These are phyloP conservation scores for Hephaestus fuliginosus DNA, from an alignment of 2,797 vertebrate species.

Conservation along the genomic window DNA sequence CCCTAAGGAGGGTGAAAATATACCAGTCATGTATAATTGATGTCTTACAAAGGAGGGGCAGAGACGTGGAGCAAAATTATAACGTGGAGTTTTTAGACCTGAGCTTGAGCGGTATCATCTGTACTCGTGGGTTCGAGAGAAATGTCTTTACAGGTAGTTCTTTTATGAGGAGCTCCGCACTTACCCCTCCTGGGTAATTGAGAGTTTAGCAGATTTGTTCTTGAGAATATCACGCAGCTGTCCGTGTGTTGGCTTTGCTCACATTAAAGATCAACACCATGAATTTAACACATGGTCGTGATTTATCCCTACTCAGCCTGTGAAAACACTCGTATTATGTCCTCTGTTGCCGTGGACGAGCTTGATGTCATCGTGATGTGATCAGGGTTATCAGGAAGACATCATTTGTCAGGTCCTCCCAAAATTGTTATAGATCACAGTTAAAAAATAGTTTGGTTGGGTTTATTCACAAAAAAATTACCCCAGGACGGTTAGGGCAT, in stretches of 20 bases:
- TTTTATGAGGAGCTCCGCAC: constrained; percentile 5
- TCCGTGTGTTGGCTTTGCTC: neutral
- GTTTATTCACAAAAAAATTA: neutral
- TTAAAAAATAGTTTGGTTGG: neutral
- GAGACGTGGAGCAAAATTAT: constrained; percentile 52
- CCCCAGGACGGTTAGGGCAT: no score
- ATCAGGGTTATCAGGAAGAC: neutral
- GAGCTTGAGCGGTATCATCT: constrained; percentile 17
- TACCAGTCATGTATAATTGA: constrained; percentile 78
- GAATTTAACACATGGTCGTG: neutral
- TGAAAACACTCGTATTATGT: neutral
- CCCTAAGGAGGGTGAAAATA: constrained; percentile 76
- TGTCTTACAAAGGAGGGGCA: constrained; percentile 52
- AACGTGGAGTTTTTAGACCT: constrained; percentile 26
- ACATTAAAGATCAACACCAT: neutral
- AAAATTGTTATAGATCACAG: neutral
- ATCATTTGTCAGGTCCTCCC: neutral
- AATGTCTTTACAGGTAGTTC: constrained; percentile 14
- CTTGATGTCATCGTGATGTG: neutral
- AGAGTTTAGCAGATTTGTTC: neutral
- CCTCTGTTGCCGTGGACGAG: neutral
- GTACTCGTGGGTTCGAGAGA: constrained; percentile 1
- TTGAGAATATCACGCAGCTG: neutral
- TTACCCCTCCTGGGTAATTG: neutral
- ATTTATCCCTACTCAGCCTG: neutral